Conservation (phyloP, 2,888 invertebrate species). For the Biston stratarius region DNA sequence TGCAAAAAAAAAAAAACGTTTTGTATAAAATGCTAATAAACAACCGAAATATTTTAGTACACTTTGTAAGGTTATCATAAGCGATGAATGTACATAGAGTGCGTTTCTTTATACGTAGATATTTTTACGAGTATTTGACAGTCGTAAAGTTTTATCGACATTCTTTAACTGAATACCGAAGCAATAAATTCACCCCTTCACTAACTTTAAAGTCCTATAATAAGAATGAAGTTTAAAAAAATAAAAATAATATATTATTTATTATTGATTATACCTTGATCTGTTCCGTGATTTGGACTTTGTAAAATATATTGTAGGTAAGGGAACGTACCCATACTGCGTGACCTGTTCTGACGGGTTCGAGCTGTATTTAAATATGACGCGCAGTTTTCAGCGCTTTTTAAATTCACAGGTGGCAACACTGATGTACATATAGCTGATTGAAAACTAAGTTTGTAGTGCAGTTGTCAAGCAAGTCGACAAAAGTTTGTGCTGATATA, state of each 20-base stretch:
- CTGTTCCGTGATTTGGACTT: too few species aligned
- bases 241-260: neutral
- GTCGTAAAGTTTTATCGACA: slow-evolving; percentile 63
- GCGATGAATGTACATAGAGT: slow-evolving; percentile 48
- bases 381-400: too few species aligned
- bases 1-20: neutral
- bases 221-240: neutral
- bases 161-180: slow-evolving; percentile 49
- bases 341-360: too few species aligned
- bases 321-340: too few species aligned
- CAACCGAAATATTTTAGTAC: slow-evolving; percentile 14
- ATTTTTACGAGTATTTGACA: slow-evolving; percentile 66
- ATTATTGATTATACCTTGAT: neutral
- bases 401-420: too few species aligned
- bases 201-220: slow-evolving; percentile 17
- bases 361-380: too few species aligned
- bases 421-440: too few species aligned
- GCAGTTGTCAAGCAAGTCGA: too few species aligned
- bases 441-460: too few species aligned
- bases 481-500: too few species aligned
- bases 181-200: slow-evolving; percentile 31
- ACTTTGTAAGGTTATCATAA: slow-evolving; percentile 29
- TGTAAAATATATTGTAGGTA: too few species aligned
- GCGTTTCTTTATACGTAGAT: slow-evolving; percentile 58
- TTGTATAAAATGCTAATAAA: neutral